Percentiles rank a stretch among this genome's conserved stretches.
Conservation (phyloP, 1,140 invertebrate genomes). For the Araneus ventricosus region DNA sequence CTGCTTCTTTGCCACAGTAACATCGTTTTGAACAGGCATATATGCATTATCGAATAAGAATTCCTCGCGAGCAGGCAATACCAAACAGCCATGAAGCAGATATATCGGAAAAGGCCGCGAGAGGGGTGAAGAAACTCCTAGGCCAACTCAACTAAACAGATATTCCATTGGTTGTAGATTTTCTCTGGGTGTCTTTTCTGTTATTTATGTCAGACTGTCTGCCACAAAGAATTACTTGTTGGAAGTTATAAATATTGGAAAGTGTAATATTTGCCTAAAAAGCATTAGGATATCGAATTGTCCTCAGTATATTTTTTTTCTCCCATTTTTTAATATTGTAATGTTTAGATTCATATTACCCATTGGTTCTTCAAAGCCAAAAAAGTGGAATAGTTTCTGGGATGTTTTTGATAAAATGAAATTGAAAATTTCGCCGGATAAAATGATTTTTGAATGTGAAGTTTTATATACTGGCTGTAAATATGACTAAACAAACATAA, state of each 20-base stretch:
- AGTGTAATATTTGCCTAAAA: neutral
- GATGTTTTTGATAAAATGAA: too few species aligned
- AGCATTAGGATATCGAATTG: neutral
- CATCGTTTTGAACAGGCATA: neutral
- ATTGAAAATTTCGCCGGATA: too few species aligned
- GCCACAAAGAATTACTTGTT: neutral
- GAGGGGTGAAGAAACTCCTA: neutral
- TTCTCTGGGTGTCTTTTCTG: neutral
- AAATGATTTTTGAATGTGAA: too few species aligned
- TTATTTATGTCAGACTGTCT: neutral
- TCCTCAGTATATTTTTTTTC: neutral
- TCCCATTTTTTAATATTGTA: neutral
- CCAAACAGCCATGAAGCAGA: neutral
- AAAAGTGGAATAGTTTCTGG: too few species aligned
- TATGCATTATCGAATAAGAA: constrained; percentile 29
- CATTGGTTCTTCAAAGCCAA: too few species aligned
- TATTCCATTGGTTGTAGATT: neutral
- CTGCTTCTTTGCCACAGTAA: neutral
- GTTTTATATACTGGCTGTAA: too few species aligned
- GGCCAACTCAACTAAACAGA: neutral
- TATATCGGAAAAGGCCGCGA: neutral
- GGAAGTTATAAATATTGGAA: neutral
- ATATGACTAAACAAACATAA: too few species aligned
- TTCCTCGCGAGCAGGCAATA: neutral
- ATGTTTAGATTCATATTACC: neutral